phyloP scores from a whole-genome alignment of 2,113 vertebrate genomes.

The Psittacula cyanocephala region DNA sequence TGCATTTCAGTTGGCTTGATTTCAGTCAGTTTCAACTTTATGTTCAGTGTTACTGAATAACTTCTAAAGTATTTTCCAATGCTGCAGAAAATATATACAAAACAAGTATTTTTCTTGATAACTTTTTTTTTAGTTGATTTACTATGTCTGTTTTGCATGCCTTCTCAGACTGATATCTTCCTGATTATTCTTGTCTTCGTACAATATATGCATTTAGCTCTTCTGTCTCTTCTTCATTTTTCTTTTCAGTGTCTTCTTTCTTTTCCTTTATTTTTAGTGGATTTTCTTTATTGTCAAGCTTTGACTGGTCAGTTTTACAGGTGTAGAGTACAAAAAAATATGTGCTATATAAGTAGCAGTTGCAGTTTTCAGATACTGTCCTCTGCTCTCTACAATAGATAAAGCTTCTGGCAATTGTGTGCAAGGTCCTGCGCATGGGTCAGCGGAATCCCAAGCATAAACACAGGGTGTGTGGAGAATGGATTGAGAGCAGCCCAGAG shows the following conservation, averaged over 20 bases:
- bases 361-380: not conserved
- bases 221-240: not conserved
- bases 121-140: not conserved
- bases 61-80: not conserved
- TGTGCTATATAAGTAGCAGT: not conserved
- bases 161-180: not conserved
- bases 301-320: not conserved
- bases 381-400: not conserved
- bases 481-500: not conserved
- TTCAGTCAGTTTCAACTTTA: not conserved
- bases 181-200: not conserved
- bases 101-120: not conserved
- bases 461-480: not conserved
- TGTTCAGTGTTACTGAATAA: not conserved
- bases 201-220: not conserved
- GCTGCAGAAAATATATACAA: not conserved
- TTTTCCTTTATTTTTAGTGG: not conserved
- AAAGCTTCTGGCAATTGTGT: not conserved
- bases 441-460: not conserved
- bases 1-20: not conserved
- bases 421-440: not conserved
- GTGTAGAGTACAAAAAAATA: not conserved
- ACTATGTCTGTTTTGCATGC: not conserved
- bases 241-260: not conserved
- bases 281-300: not conserved